phyloP scores from a whole-genome alignment of 2,888 invertebrate species.

The Latrodectus hesperus region DNA sequence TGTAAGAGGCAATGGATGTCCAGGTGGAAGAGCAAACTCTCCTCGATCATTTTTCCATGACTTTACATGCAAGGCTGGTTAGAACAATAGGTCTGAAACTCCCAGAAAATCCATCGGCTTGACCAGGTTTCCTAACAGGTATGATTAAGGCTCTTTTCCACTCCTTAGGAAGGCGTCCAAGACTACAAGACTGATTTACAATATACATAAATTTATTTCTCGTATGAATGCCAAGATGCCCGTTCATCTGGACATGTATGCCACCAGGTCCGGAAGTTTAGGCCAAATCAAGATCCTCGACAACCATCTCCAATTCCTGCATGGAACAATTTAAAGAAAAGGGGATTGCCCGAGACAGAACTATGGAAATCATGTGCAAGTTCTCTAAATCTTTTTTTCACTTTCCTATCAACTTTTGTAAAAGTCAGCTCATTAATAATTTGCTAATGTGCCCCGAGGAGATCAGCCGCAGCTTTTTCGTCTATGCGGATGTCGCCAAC shows the following conservation, averaged over 20 bases:
- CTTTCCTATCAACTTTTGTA: not conserved
- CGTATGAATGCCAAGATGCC: conserved; percentile 3
- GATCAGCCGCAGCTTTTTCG: too few species aligned
- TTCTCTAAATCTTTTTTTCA: not conserved
- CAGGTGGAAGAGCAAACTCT: not conserved
- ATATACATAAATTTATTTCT: too few species aligned
- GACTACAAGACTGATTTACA: not conserved
- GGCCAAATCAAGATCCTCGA: not conserved
- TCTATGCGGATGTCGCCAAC: too few species aligned
- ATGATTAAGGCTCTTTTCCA: conserved; percentile 18
- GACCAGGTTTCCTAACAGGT: not conserved
- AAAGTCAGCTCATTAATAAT: conserved; percentile 2
- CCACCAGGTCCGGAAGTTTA: not conserved
- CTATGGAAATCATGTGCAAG: not conserved
- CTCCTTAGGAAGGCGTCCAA: not conserved
- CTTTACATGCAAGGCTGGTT: not conserved
- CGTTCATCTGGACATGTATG: not conserved
- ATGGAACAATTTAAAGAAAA: too few species aligned
- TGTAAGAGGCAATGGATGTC: not conserved
- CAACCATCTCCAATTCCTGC: not conserved
- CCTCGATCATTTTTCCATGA: conserved; percentile 17
- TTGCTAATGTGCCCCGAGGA: too few species aligned
- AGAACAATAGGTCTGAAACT: conserved; percentile 6
- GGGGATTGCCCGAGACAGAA: not conserved
- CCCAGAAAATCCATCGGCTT: not conserved